A percentile compares a stretch with the other conserved stretches of the same genome.
Evolutionary conservation across 2,888 invertebrate genomes (phyloP).

Genomic region (Eupithecia tripunctaria): DNA sequence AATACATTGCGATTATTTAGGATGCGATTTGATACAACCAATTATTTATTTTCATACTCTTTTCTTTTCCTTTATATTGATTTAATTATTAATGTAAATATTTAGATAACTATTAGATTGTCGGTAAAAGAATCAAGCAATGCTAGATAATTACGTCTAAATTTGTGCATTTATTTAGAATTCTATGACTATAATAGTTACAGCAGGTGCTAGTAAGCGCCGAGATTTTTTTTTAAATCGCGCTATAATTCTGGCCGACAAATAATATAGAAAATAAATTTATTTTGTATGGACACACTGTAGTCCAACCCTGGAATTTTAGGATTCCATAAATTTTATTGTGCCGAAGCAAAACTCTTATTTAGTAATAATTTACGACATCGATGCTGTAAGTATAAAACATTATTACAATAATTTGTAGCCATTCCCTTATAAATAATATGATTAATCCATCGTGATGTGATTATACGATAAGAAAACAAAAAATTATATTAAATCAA

Average conservation of each 20-base stretch:
- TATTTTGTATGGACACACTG: too few relatives aligned
- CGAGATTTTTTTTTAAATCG: not conserved
- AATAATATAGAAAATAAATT: not conserved
- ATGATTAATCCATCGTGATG: too few relatives aligned
- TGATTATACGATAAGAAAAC: not conserved
- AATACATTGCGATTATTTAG: not conserved
- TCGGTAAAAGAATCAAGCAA: conserved; percentile 1
- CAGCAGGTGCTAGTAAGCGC: not conserved
- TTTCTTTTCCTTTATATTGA: not conserved
- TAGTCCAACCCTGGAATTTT: not conserved
- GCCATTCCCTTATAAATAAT: not conserved
- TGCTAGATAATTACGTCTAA: not conserved
- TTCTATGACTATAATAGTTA: not conserved
- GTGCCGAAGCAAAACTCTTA: not conserved
- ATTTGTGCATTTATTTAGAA: conserved; percentile 2
- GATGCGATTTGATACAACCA: not conserved
- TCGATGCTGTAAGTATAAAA: not conserved
- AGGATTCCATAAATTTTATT: not conserved
- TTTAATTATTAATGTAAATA: not conserved
- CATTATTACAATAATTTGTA: not conserved
- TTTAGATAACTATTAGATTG: not conserved
- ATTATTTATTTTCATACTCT: not conserved
- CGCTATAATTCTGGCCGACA: not conserved
- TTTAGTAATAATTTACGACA: not conserved
- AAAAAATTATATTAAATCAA: not conserved